A percentile compares a stretch with the other conserved stretches of the same genome.
Evolutionary conservation across 30 jellyfish, hydroid and myxozoan species (phyloP).

Genomic region (Mastigias papua): DNA sequence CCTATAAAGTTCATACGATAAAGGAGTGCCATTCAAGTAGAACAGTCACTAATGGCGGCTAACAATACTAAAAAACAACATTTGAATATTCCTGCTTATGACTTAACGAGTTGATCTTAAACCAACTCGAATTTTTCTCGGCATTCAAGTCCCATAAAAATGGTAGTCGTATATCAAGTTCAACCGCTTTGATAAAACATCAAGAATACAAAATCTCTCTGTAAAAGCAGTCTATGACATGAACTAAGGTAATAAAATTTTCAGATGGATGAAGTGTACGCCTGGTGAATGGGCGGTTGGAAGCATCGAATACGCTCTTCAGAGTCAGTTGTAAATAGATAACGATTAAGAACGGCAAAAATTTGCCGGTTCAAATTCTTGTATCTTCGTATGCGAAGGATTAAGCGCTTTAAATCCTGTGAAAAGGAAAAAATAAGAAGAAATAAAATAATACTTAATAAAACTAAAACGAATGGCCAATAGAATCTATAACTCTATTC

Average conservation of each 20-base stretch:
- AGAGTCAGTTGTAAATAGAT: constrained; percentile 84
- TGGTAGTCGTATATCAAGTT: not conserved
- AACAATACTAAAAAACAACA: no score
- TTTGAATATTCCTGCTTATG: no score
- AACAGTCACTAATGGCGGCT: no score
- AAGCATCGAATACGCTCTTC: constrained; percentile 97
- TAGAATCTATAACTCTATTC: not conserved
- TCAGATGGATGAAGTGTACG: constrained; percentile 86
- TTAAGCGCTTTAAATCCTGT: constrained; percentile 92
- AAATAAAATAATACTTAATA: not conserved
- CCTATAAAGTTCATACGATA: no score
- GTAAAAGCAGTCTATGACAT: not conserved
- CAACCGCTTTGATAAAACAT: not conserved
- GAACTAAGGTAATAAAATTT: not conserved
- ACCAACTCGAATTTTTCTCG: no score
- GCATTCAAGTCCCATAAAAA: no score
- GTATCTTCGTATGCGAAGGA: constrained; percentile 88
- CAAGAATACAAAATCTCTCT: not conserved
- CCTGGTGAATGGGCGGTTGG: constrained; percentile 99
- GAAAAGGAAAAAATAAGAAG: not conserved
- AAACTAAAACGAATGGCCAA: not conserved
- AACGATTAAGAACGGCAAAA: constrained; percentile 89
- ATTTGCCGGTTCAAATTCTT: constrained; percentile 87
- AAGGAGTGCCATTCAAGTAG: no score
- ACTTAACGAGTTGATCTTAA: no score